Evolutionary conservation across 1,140 invertebrate genomes (phyloP).

Genomic region (Trachymyrmex septentrionalis): DNA sequence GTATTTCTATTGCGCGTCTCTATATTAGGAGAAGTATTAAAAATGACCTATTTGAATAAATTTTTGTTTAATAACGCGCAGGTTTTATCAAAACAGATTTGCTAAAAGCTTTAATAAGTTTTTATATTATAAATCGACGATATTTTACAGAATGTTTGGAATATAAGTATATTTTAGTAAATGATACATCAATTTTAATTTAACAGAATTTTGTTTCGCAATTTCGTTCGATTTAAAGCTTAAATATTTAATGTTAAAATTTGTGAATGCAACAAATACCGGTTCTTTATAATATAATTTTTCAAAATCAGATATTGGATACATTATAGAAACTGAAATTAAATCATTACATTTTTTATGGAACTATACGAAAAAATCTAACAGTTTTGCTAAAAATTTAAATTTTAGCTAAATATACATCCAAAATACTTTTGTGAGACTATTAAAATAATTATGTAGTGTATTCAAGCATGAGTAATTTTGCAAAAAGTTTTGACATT

Average conservation of each 20-base stretch:
- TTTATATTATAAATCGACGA: not conserved
- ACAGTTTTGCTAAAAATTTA: too few species aligned
- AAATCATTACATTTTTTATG: too few species aligned
- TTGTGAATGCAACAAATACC: not conserved
- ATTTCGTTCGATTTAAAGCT: not conserved
- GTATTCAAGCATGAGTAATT: too few species aligned
- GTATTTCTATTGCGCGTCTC: not conserved
- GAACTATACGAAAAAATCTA: too few species aligned
- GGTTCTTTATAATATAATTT: not conserved
- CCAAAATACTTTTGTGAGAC: too few species aligned
- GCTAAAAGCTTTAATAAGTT: not conserved
- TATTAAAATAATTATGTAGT: too few species aligned
- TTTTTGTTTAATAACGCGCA: not conserved
- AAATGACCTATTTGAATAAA: conserved; percentile 21
- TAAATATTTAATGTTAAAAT: conserved; percentile 16
- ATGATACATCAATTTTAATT: not conserved
- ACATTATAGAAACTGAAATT: too few species aligned
- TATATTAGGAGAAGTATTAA: not conserved
- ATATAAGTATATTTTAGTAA: too few species aligned
- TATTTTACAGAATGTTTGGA: not conserved
- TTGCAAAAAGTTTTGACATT: too few species aligned
- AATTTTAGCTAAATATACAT: too few species aligned
- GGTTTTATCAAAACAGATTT: not conserved
- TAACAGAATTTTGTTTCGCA: not conserved
- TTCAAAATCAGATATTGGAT: conserved; percentile 4